phyloP scores from a whole-genome alignment of 2,797 vertebrate genomes.

The Xiphorhynchus erythropygius region DNA sequence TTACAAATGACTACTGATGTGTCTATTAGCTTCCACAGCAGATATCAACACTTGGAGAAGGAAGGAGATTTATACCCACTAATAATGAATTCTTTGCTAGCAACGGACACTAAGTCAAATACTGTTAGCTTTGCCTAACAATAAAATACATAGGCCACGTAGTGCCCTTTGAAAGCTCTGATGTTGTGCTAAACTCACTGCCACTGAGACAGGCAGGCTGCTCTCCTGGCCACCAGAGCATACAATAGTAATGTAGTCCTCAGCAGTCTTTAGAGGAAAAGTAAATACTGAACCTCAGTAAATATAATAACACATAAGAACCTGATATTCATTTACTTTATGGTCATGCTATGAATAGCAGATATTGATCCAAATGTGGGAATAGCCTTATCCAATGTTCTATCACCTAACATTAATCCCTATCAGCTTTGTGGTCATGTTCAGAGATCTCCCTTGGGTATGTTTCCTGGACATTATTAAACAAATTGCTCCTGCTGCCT shows the following conservation, averaged over 20 bases:
- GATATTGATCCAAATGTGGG: constrained; percentile 8
- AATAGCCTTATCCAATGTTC: not conserved
- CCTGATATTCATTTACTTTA: not conserved
- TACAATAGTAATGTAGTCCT: not conserved
- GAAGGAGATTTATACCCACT: not conserved
- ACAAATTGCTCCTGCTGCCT: not conserved
- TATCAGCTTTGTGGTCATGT: not conserved
- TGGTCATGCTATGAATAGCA: not conserved
- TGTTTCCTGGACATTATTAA: not conserved
- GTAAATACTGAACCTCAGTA: not conserved
- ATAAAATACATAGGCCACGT: not conserved
- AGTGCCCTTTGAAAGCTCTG: not conserved
- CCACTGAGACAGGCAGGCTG: not conserved
- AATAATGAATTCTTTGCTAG: not conserved
- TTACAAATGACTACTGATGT: not conserved
- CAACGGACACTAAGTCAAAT: not conserved
- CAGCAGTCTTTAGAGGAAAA: not conserved
- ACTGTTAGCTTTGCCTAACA: not conserved
- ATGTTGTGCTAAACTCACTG: not conserved
- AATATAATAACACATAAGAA: not conserved
- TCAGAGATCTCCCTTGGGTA: not conserved
- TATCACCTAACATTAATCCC: constrained; percentile 13
- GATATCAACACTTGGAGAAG: not conserved
- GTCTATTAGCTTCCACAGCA: not conserved
- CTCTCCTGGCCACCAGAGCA: not conserved